Evolutionary conservation across 2,888 invertebrate species (phyloP).

Genomic region (Bibio marci): DNA sequence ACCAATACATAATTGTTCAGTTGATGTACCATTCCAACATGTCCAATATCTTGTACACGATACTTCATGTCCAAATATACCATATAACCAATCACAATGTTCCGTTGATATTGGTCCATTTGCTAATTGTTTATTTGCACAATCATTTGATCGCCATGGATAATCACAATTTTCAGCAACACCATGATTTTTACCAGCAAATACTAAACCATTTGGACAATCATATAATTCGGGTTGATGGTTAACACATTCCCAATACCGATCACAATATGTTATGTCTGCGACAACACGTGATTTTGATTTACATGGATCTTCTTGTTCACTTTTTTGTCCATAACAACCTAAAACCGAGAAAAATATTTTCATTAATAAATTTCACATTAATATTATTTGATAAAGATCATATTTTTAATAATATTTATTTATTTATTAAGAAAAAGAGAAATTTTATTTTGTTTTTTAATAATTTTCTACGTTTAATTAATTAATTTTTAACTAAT

Average conservation of each 20-base stretch:
- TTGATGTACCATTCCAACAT: constrained; percentile 87
- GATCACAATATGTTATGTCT: constrained; percentile 66
- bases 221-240: constrained; percentile 71
- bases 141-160: constrained; percentile 77
- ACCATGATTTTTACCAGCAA: constrained; percentile 73
- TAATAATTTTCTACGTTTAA: too few species aligned
- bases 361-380: too few species aligned
- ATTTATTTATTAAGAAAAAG: too few species aligned
- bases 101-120: constrained; percentile 70
- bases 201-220: constrained; percentile 80
- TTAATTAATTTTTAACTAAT: too few species aligned
- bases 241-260: constrained; percentile 67
- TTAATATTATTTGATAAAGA: too few species aligned
- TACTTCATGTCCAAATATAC: constrained; percentile 85
- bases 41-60: constrained; percentile 89
- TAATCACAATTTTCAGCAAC: constrained; percentile 83
- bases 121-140: constrained; percentile 62
- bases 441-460: too few species aligned
- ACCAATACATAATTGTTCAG: constrained; percentile 82
- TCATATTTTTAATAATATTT: too few species aligned
- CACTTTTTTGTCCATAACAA: constrained; percentile 14
- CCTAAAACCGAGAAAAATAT: too few species aligned
- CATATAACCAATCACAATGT: constrained; percentile 85
- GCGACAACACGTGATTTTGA: constrained; percentile 55
- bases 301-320: constrained; percentile 64